A percentile compares a stretch with the other conserved stretches of the same genome.
These are phyloP conservation scores for Cryptocheilus praepositus DNA, from an alignment of 2,888 invertebrate species.

Conservation along the genomic window DNA sequence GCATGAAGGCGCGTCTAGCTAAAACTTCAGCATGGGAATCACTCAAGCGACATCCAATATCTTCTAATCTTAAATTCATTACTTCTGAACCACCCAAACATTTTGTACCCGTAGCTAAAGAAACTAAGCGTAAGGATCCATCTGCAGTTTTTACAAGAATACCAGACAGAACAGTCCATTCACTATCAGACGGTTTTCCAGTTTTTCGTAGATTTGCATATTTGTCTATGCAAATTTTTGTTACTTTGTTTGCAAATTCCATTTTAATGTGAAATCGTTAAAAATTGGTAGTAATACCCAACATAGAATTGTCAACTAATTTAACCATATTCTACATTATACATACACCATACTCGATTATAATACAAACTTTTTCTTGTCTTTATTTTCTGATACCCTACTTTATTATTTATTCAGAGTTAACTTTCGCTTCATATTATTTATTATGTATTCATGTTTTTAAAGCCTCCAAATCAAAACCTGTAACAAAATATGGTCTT, in stretches of 20 bases:
- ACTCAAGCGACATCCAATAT: conserved; percentile 84
- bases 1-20: conserved; percentile 87
- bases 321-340: no score
- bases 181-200: conserved; percentile 84
- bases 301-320: no score
- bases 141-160: conserved; percentile 77
- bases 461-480: no score
- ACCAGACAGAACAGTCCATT: conserved; percentile 91
- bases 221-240: conserved; percentile 78
- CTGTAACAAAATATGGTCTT: no score
- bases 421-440: no score
- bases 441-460: no score
- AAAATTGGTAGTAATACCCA: conserved; percentile 7
- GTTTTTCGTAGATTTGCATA: conserved; percentile 83
- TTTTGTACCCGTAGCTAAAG: conserved; percentile 94
- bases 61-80: conserved; percentile 75
- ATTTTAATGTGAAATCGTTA: conserved; percentile 33
- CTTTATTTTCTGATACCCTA: no score
- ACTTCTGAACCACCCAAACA: conserved; percentile 85
- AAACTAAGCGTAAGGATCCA: conserved; percentile 79
- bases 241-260: conserved; percentile 76
- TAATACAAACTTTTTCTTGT: no score
- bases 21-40: conserved; percentile 96
- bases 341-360: no score
- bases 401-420: no score